Evolutionary conservation across 2,797 vertebrate species (phyloP), one percentile per base, ranked within the genome.

Genomic region (Perdix hodgsoniae): DNA sequence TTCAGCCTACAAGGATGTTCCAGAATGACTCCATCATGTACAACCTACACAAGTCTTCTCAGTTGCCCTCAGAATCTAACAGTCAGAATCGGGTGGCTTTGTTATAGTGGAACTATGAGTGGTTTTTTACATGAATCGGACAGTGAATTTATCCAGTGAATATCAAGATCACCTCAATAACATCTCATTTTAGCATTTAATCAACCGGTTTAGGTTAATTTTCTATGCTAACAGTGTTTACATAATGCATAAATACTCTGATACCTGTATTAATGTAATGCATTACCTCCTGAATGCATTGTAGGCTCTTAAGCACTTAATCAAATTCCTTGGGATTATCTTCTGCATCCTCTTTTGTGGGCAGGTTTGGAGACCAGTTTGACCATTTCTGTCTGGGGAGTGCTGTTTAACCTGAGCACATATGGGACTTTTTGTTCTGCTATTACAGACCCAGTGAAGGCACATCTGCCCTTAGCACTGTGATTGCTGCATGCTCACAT

Each of bases 241-340:
- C 47, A 35, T 81, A 88, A 87, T 42, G 60, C 60, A 90, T 61
- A 86, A 91, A 79, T 57, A 76, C 75, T 61, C 19, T 16, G 49
- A 52, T 67, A 96, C 71, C 69, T 84, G 75, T 26, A 84, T 77
- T 81, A 72, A 91, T 35, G 49, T 33, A 39, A 45, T n/a, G 19
- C 65, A 80, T 95, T 86, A 69, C 83, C 83, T 94, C 88, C 91
- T 86, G 90, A 85, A 88, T 73, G 85, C 80, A 77, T 91, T 90
- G 88, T 10, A 45, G 66, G 37, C 65, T 84, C 42, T 94, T 88
- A 90, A 94, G 78, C 74, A 80, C 81, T 90, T 93, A 86, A 93
- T 96, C 84, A 95, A 93, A 91, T 91, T 94, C 86, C 67, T 93
- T 49, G 1, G n/a, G 88, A 93, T 94, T 86, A 93, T 76, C 75